Percentiles rank a stretch among this genome's conserved stretches.
phyloP scores from a whole-genome alignment of 2,797 vertebrate genomes.

The Ciconia nigra region DNA sequence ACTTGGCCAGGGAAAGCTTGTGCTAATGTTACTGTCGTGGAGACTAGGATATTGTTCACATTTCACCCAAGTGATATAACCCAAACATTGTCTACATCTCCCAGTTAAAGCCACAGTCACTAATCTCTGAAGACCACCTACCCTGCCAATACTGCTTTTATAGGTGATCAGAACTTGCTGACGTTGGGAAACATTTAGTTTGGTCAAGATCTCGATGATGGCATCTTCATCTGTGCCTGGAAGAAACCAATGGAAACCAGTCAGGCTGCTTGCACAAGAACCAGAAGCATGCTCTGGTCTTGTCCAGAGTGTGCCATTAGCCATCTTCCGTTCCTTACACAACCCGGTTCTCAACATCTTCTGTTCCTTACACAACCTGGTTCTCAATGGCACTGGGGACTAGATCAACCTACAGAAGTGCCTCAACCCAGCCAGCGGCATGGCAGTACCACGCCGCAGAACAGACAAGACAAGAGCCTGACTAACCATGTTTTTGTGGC shows the following conservation, averaged over 20 bases:
- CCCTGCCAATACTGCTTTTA: conserved; percentile 89
- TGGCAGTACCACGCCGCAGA: not conserved
- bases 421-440: not conserved
- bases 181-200: conserved; percentile 85
- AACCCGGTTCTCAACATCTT: not conserved
- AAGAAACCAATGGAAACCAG: not conserved
- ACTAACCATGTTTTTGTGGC: not conserved
- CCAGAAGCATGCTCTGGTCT: not conserved
- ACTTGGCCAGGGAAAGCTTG: not conserved
- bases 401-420: not conserved
- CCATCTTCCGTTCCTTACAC: not conserved
- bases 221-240: conserved; percentile 90
- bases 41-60: not conserved
- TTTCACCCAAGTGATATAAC: not conserved
- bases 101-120: not conserved
- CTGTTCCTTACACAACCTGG: not conserved
- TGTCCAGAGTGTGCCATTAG: not conserved
- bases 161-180: conserved; percentile 90
- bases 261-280: not conserved
- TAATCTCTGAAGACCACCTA: conserved; percentile 58
- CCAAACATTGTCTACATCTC: not conserved
- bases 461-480: not conserved
- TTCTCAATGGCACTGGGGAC: not conserved
- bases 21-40: not conserved
- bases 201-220: conserved; percentile 79